These are phyloP conservation scores for Agelas oroides DNA, from an alignment of 37 sponge, comb jelly and placozoan genomes.

Conservation along the genomic window DNA sequence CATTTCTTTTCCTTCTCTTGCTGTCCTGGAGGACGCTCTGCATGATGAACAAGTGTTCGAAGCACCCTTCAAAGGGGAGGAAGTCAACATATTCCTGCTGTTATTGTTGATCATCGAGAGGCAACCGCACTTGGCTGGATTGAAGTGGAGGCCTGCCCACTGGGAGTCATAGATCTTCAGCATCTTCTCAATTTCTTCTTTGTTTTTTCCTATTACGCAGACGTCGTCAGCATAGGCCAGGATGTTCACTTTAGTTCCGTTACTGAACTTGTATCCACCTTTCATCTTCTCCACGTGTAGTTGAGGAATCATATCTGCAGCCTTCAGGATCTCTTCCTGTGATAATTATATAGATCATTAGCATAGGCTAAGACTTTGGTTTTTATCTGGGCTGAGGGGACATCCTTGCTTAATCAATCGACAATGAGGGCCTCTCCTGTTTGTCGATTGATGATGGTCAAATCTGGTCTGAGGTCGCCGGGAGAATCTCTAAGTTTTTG, in stretches of 20 bases:
- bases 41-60: conserved; percentile 46
- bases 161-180: background rate
- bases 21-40: conserved; percentile 20
- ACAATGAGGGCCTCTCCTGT: background rate
- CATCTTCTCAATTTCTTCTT: background rate
- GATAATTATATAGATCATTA: too few relatives aligned
- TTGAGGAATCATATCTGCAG: too few relatives aligned
- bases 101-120: conserved; percentile 15
- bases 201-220: conserved; percentile 21
- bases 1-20: conserved; percentile 31
- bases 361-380: too few relatives aligned
- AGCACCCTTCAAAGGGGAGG: conserved; percentile 51
- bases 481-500: conserved; percentile 24
- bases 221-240: conserved; percentile 37
- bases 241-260: background rate
- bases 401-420: too few relatives aligned
- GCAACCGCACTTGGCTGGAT: conserved; percentile 29
- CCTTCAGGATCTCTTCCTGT: too few relatives aligned
- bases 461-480: conserved; percentile 29
- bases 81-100: conserved; percentile 16
- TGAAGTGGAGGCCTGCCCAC: conserved; percentile 29
- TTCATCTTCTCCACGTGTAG: background rate
- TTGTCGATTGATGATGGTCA: background rate
- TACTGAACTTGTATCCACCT: conserved; percentile 1
- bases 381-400: too few relatives aligned